Percentiles rank a stretch among this genome's conserved stretches.
Conservation (phyloP, 2,113 vertebrate species). For the Scortum barcoo region DNA sequence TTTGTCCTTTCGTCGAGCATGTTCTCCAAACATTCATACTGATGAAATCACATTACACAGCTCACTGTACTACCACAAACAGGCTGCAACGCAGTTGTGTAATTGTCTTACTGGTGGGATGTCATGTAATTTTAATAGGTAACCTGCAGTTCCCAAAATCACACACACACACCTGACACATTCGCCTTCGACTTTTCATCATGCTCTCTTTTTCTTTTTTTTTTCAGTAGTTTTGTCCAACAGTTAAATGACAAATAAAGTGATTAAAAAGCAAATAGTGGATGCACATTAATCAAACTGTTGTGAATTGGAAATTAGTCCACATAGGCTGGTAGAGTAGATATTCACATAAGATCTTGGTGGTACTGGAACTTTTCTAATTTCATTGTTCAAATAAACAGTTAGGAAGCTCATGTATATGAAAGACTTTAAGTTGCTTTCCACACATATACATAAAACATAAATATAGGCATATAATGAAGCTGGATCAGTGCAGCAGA, state of each 20-base stretch:
- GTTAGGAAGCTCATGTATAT: neutral
- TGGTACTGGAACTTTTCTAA: neutral
- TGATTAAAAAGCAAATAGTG: neutral
- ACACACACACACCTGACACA: neutral
- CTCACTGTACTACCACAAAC: neutral
- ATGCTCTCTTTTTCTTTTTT: neutral
- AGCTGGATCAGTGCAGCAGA: neutral
- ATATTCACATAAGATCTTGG: neutral
- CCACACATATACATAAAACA: neutral
- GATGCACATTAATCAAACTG: neutral
- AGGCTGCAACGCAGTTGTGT: neutral
- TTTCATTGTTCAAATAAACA: neutral
- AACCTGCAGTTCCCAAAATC: slow-evolving; percentile 20
- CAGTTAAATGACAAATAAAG: neutral
- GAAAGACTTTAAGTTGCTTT: neutral
- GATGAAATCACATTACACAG: neutral
- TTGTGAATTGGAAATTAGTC: neutral
- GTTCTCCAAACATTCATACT: neutral
- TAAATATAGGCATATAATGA: neutral
- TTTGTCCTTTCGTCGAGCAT: neutral
- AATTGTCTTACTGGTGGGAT: neutral
- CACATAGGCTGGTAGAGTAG: neutral
- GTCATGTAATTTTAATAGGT: slow-evolving; percentile 15
- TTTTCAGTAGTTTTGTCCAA: neutral
- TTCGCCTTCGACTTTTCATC: neutral